A percentile compares a stretch with the other conserved stretches of the same genome.
Evolutionary conservation across 92 coral and sea anemone species (phyloP).

Genomic region (Epizoanthus rinbou): DNA sequence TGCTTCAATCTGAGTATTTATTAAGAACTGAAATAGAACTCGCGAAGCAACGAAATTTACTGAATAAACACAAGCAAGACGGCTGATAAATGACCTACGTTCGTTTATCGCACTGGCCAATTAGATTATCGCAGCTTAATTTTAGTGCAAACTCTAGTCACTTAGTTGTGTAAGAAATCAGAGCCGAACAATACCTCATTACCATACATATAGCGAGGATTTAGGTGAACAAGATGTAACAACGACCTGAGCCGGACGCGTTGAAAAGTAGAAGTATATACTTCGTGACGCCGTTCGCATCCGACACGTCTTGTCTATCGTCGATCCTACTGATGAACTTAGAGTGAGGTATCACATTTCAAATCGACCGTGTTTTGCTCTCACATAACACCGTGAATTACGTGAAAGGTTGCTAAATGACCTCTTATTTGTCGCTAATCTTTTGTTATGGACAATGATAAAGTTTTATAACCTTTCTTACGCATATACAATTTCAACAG

Average conservation of each 20-base stretch:
- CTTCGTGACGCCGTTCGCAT: conserved; percentile 1
- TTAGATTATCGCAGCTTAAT: conserved; percentile 58
- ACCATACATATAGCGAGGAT: conserved; percentile 40
- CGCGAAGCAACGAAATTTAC: conserved; percentile 47
- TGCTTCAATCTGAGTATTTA: not conserved
- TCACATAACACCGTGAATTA: conserved; percentile 25
- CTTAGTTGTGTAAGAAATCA: conserved; percentile 62
- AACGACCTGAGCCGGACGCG: not conserved
- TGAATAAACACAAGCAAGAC: conserved; percentile 55
- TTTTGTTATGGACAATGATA: conserved; percentile 24
- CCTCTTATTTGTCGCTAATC: not conserved
- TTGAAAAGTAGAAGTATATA: not conserved
- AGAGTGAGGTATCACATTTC: too few relatives aligned
- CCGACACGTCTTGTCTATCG: not conserved
- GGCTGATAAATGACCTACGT: conserved; percentile 48
- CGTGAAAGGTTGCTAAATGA: conserved; percentile 5
- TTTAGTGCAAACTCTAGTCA: conserved; percentile 69
- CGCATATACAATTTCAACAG: conserved; percentile 24
- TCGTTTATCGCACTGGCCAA: conserved; percentile 58
- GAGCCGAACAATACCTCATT: conserved; percentile 53
- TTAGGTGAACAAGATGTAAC: not conserved
- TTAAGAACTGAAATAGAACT: conserved; percentile 23
- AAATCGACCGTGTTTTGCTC: not conserved
- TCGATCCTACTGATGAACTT: not conserved
- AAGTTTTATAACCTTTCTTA: not conserved